Evolutionary conservation across 64 coral and sea anemone species (phyloP), one percentile per base, ranked within the genome.

Genomic region (Porites lutea): DNA sequence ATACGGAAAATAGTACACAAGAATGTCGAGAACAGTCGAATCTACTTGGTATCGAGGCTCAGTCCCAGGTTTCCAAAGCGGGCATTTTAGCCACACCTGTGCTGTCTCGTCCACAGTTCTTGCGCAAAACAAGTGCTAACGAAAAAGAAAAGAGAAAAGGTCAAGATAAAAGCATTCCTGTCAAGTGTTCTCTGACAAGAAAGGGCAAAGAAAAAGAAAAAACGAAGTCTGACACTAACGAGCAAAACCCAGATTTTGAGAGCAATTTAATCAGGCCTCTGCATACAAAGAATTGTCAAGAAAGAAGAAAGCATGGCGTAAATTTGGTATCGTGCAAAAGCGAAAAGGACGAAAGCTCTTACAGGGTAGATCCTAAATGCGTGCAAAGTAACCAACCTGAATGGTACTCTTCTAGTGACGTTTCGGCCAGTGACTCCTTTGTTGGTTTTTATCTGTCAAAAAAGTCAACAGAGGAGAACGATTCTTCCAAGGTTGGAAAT

Each of bases 1-100:
- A 91, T 14, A 59, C 70, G 22, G 89, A 75, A 1, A 53, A 48
- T 52, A 52, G 13, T 23, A 20, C 46, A 3, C 44, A 84, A 23
- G 69, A 51, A 52, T 64, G 19, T 43, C 11, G 3, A 37, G 21
- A 12, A 8, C 13, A 14, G 11, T 8, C 18, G 22, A 43, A 2
- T 62, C 63, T 21, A 4, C n/a, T 5, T 65, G 16, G 16, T 19
- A 66, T 8, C 37, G 18, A 8, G 0, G 16, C 27, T 65, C 8
- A 5, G 14, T 16, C 3, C 59, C 15, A 52, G 63, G 19, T 16
- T 15, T 67, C 61, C 14, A 52, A 20, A 7, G 80, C 79, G 3
- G 89, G 72, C 48, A 84, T 91, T 20, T 48, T 91, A 21, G 89
- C 70, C 6, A 91, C 89, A 52, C 81, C 81, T 7, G 52, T 19